These are phyloP conservation scores for Bradypus variegatus DNA, from an alignment of 2,797 vertebrate species.

Conservation along the genomic window DNA sequence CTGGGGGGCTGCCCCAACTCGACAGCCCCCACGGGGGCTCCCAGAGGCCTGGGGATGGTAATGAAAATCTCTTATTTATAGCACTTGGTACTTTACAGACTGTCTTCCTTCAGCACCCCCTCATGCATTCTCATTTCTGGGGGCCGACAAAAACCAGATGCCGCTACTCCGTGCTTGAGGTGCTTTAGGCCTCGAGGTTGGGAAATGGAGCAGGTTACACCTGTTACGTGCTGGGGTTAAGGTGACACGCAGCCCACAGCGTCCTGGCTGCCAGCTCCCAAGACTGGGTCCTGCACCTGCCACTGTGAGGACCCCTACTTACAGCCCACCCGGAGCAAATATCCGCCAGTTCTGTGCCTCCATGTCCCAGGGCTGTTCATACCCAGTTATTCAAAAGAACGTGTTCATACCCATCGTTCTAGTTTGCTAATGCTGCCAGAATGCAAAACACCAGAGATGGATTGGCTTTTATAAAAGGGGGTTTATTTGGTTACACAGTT, in stretches of 20 bases:
- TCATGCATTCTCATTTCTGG: background rate
- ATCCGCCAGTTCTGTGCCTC: background rate
- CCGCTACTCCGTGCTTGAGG: background rate
- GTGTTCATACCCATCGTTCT: rapidly evolving
- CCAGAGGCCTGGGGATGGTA: too few species aligned
- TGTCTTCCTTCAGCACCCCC: background rate
- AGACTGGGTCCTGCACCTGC: too few species aligned
- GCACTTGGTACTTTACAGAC: background rate
- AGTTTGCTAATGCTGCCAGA: too few species aligned
- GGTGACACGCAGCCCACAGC: background rate
- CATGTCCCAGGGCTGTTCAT: background rate
- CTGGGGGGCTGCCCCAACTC: too few species aligned
- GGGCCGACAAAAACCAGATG: background rate
- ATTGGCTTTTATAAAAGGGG: too few species aligned
- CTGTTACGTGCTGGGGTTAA: background rate
- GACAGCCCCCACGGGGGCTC: too few species aligned
- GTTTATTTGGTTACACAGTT: too few species aligned
- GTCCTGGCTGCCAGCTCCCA: rapidly evolving
- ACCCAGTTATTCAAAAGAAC: background rate
- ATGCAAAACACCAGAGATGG: too few species aligned
- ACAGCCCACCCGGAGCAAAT: background rate
- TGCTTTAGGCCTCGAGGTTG: background rate
- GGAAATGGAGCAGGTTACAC: background rate
- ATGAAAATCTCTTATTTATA: background rate
- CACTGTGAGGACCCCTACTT: too few species aligned